A percentile compares a stretch with the other conserved stretches of the same genome.
Evolutionary conservation across 2,888 invertebrate genomes (phyloP).

Genomic region (Neoitamus cyanurus): DNA sequence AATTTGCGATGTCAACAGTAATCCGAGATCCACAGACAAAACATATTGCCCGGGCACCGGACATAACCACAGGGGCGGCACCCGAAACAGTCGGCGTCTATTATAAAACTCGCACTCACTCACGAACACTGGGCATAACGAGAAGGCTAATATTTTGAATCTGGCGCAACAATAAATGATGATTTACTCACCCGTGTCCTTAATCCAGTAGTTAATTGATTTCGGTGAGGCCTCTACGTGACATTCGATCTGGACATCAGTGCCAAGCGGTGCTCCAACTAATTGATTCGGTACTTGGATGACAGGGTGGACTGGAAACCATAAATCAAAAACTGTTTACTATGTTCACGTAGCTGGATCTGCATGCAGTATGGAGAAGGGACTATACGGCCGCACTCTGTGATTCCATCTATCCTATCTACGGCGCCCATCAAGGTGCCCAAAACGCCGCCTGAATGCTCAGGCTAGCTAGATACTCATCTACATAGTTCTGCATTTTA

Average conservation of each 20-base stretch:
- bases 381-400: background rate
- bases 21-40: background rate
- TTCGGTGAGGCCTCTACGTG: constrained; percentile 90
- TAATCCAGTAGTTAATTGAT: constrained; percentile 91
- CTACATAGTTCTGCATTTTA: constrained; percentile 38
- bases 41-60: background rate
- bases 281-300: constrained; percentile 93
- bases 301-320: constrained; percentile 82
- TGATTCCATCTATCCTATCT: constrained; percentile 15
- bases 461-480: constrained; percentile 13
- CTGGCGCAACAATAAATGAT: constrained; percentile 49
- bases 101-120: background rate
- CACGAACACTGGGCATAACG: constrained; percentile 3
- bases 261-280: constrained; percentile 87
- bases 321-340: constrained; percentile 58
- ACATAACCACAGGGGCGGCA: background rate
- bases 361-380: constrained; percentile 36
- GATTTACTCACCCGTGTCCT: constrained; percentile 79
- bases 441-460: constrained; percentile 7
- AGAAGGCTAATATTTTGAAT: constrained; percentile 44
- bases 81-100: background rate
- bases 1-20: background rate
- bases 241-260: constrained; percentile 89
- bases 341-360: constrained; percentile 47
- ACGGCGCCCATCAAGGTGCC: constrained; percentile 34